Conservation (phyloP, 2,888 invertebrate genomes). For the Neria commutata region DNA sequence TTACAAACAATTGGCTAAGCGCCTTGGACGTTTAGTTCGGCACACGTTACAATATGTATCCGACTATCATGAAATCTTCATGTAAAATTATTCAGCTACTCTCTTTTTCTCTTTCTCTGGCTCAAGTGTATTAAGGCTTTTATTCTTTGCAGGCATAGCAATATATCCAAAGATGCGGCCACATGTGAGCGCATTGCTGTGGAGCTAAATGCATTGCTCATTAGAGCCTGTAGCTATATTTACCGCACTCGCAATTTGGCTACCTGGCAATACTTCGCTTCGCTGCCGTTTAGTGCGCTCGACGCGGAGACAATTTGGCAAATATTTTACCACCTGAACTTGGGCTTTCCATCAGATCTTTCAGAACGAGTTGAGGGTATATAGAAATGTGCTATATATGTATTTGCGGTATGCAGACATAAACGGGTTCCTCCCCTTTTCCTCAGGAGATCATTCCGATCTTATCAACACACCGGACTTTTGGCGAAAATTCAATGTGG, state of each 20-base stretch:
- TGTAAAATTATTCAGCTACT: slow-evolving; percentile 40
- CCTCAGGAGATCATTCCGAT: slow-evolving; percentile 64
- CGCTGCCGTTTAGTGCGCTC: slow-evolving; percentile 71
- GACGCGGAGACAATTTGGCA: slow-evolving; percentile 69
- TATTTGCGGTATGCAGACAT: no score
- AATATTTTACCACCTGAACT: slow-evolving; percentile 69
- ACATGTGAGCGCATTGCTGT: slow-evolving; percentile 68
- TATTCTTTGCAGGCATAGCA: slow-evolving; percentile 45
- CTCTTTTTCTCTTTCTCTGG: not conserved
- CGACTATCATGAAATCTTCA: slow-evolving; percentile 65
- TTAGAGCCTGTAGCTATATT: slow-evolving; percentile 72
- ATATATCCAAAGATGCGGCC: slow-evolving; percentile 60
- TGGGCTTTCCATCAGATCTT: slow-evolving; percentile 63
- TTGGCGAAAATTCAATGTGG: slow-evolving; percentile 69
- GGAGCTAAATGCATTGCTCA: slow-evolving; percentile 76
- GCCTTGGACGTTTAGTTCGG: slow-evolving; percentile 71
- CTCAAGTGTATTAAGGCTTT: not conserved
- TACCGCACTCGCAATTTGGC: slow-evolving; percentile 75
- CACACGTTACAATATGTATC: slow-evolving; percentile 76
- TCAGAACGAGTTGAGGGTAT: slow-evolving; percentile 35
- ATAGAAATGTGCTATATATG: no score
- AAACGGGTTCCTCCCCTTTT: no score
- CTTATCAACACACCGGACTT: slow-evolving; percentile 62
- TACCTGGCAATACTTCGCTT: slow-evolving; percentile 82
- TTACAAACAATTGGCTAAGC: slow-evolving; percentile 70